These are phyloP conservation scores for Trileptium ribeirensis DNA, from an alignment of 2,888 invertebrate genomes.

Conservation along the genomic window DNA sequence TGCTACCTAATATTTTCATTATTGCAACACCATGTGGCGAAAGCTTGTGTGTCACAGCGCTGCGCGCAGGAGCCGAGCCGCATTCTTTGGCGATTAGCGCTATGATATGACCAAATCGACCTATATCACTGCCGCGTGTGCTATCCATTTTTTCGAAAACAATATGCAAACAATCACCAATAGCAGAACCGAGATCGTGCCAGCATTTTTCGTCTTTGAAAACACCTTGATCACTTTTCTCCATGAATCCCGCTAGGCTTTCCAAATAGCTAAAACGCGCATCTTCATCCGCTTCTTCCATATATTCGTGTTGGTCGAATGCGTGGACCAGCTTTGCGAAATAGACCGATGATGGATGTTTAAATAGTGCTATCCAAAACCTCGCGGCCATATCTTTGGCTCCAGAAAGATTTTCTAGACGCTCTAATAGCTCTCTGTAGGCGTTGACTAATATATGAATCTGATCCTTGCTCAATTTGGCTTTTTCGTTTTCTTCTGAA, in stretches of 20 bases:
- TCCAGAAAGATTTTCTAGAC: neutral
- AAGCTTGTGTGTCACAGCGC: neutral
- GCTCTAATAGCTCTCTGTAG: neutral
- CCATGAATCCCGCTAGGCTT: neutral
- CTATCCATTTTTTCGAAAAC: neutral
- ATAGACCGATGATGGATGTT: neutral
- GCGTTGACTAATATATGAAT: neutral
- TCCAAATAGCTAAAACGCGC: neutral
- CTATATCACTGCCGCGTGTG: neutral
- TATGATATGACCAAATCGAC: neutral
- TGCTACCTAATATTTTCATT: neutral
- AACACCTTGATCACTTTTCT: neutral
- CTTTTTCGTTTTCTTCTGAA: neutral
- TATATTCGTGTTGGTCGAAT: slow-evolving; percentile 8
- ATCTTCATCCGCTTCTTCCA: neutral
- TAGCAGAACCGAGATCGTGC: neutral
- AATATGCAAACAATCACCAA: neutral
- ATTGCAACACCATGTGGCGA: slow-evolving; percentile 4
- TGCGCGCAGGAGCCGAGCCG: neutral
- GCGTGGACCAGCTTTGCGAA: neutral
- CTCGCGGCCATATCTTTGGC: neutral
- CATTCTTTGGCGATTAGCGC: neutral
- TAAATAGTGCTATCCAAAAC: neutral
- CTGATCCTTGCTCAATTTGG: neutral
- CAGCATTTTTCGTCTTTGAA: neutral